These are phyloP conservation scores for Oreochromis grahami DNA, from an alignment of 2,797 vertebrate genomes.

Conservation along the genomic window DNA sequence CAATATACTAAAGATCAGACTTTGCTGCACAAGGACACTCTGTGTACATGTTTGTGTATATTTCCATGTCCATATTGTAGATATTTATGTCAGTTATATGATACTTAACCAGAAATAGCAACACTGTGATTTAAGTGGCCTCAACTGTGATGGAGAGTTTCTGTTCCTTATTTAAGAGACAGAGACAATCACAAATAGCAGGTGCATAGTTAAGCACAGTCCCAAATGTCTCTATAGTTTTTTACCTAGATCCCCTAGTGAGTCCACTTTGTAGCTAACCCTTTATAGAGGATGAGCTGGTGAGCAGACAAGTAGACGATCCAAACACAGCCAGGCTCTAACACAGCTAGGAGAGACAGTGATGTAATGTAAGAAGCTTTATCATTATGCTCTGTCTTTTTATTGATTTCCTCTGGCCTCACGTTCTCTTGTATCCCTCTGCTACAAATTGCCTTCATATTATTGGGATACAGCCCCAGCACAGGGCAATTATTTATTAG, in stretches of 20 bases:
- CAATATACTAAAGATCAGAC: not conserved
- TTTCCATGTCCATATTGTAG: not conserved
- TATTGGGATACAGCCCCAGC: slow-evolving; percentile 37
- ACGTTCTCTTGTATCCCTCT: slow-evolving; percentile 39
- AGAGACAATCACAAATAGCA: not conserved
- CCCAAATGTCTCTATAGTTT: not conserved
- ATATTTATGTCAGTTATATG: not conserved
- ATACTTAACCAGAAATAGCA: not conserved
- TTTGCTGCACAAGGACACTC: not conserved
- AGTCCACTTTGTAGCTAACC: not conserved
- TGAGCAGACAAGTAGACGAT: not conserved
- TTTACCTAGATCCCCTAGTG: not conserved
- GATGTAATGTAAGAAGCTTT: slow-evolving; percentile 52
- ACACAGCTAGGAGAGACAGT: slow-evolving; percentile 22
- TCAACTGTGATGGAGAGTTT: not conserved
- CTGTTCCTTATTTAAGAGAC: not conserved
- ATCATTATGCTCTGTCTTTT: slow-evolving; percentile 53
- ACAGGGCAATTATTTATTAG: slow-evolving; percentile 53
- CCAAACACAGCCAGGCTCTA: not conserved
- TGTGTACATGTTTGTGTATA: not conserved
- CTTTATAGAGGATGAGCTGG: not conserved
- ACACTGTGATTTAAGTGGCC: not conserved
- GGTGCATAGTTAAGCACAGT: not conserved
- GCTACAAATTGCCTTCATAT: slow-evolving; percentile 60
- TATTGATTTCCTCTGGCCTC: slow-evolving; percentile 64